Conservation (phyloP, 2,888 invertebrate species). For the Philhelius pedissequus region DNA sequence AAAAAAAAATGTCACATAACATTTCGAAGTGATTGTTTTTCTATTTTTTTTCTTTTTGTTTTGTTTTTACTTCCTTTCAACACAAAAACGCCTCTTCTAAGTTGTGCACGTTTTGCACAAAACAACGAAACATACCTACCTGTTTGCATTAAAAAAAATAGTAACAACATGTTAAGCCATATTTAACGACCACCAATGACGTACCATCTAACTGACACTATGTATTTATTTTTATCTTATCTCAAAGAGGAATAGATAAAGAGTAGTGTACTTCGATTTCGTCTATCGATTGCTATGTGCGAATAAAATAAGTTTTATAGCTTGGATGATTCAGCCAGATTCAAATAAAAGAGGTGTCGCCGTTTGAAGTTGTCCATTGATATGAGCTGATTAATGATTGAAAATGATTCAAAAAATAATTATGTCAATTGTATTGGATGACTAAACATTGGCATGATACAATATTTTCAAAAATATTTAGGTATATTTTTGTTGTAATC, state of each 20-base stretch:
- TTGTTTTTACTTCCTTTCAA: too few relatives aligned
- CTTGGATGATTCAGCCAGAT: background rate
- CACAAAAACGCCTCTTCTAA: background rate
- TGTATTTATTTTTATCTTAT: slow-evolving; percentile 40
- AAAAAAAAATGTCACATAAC: background rate
- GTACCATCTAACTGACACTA: background rate
- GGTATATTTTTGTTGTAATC: too few relatives aligned
- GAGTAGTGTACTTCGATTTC: background rate
- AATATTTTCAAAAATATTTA: too few relatives aligned
- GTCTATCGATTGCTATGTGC: background rate
- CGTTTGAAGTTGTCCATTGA: background rate
- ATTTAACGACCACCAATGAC: background rate
- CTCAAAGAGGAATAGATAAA: slow-evolving; percentile 34
- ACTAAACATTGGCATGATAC: background rate
- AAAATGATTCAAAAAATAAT: background rate
- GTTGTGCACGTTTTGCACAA: background rate
- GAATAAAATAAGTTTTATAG: background rate
- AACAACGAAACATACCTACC: background rate
- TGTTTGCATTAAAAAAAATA: background rate
- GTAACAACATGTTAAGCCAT: background rate
- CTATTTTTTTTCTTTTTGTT: too few relatives aligned
- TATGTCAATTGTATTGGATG: background rate
- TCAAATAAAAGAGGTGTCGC: background rate
- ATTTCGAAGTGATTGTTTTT: background rate
- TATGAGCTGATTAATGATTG: background rate